Evolutionary conservation across 2,888 invertebrate species (phyloP), one percentile per base, ranked within the genome.

Genomic region (Psylliodes chrysocephalus): DNA sequence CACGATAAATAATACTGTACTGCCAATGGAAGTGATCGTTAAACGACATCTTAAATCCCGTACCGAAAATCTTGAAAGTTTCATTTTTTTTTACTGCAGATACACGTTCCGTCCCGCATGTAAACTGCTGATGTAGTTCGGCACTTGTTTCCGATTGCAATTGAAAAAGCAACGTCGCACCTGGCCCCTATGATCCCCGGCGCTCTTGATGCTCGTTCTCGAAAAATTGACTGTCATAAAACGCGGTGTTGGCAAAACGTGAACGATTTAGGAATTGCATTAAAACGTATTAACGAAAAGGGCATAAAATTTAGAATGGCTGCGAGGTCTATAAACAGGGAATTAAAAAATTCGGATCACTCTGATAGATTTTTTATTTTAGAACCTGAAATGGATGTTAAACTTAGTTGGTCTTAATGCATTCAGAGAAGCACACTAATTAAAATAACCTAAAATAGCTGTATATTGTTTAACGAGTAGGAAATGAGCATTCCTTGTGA

Each of bases 231-330:
- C 70, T 71, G 69, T 67, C 68, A 70, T 71, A 71, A 76, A 76
- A 73, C 63, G 74, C 70, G 63, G 66, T 60, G 71, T 72, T 69
- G 66, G 73, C 75, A 66, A 67, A 72, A 77, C 76, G 75, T 75
- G 76, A 75, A 75, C 76, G 75, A 74, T 75, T 75, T 72, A 71
- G 72, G 72, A 77, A 64, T 64, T 42, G 55, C 55, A 54, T 64
- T 54, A 55, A 38, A 54, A 54, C 47, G 33, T 44, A 52, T 52
- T 52, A 53, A 42, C 52, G 35, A 46, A 42, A 53, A 35, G 49
- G 10, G 28, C 49, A 49, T 49, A 49, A 49, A 49, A 49, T 28
- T 49, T 49, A 46, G 46, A 46, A 46, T 46, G 46, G 25, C 46
- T 46, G 46, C 14, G 22, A 46, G 4, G 22, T 14, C 46, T 25